Conservation (phyloP, 2,888 invertebrate species). For the Perithous albicinctus region DNA sequence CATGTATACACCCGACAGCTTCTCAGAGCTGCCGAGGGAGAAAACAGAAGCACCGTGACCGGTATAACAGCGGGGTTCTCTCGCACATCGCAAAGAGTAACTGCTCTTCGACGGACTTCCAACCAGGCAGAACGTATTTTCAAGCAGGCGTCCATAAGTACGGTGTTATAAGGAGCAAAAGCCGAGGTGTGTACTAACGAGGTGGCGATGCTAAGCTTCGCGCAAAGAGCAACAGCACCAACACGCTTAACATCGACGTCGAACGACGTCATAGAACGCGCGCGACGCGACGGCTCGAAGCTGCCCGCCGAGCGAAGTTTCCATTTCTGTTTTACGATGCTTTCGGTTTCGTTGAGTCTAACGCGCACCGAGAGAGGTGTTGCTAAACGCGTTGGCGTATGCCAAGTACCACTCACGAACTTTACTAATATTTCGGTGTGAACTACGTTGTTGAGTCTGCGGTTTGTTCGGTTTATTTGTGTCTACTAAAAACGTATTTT, state of each 20-base stretch:
- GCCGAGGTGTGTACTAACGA: slow-evolving; percentile 73
- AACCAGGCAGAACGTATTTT: slow-evolving; percentile 74
- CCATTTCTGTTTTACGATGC: slow-evolving; percentile 54
- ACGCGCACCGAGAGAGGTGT: too few species aligned
- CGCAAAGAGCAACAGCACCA: too few species aligned
- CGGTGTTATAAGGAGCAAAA: slow-evolving; percentile 26
- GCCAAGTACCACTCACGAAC: neutral
- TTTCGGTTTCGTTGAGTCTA: slow-evolving; percentile 50
- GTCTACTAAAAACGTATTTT: slow-evolving; percentile 17
- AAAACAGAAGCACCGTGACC: slow-evolving; percentile 38
- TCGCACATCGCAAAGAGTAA: slow-evolving; percentile 16
- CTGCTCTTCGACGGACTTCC: slow-evolving; percentile 61
- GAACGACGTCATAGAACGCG: slow-evolving; percentile 29
- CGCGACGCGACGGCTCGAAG: too few species aligned
- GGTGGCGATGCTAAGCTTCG: slow-evolving; percentile 69
- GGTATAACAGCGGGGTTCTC: slow-evolving; percentile 36
- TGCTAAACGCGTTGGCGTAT: neutral
- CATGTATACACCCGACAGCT: slow-evolving; percentile 5
- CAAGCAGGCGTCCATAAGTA: slow-evolving; percentile 63
- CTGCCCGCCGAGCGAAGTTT: slow-evolving; percentile 30
- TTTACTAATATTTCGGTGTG: neutral
- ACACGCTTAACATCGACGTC: slow-evolving; percentile 44
- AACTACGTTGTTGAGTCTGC: too few species aligned
- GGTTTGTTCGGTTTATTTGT: neutral
- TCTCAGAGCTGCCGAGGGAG: neutral